phyloP scores from a whole-genome alignment of 1,140 invertebrate species.

The Wiebesia pumilae region DNA sequence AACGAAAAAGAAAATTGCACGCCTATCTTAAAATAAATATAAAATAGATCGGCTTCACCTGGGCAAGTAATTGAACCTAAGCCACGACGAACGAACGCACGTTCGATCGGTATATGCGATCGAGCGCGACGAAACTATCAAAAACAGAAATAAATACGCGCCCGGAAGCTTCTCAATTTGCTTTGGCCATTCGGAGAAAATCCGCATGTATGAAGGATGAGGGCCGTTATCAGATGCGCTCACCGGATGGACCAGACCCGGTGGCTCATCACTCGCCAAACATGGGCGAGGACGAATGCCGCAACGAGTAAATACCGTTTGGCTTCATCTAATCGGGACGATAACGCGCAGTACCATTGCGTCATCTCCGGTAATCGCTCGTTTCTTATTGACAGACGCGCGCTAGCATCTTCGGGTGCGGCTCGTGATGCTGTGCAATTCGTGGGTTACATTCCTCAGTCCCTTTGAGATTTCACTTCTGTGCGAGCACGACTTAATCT shows the following conservation, averaged over 20 bases:
- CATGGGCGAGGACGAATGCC: constrained; percentile 30
- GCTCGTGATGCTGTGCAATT: background rate
- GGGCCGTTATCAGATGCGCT: background rate
- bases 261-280: constrained; percentile 31
- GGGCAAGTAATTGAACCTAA: background rate
- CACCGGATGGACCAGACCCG: constrained; percentile 42
- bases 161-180: background rate
- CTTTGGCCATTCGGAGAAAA: background rate
- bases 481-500: background rate
- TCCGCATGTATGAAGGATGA: background rate
- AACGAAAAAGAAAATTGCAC: background rate
- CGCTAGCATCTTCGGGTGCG: background rate
- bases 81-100: too few species aligned
- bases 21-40: background rate
- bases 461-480: too few species aligned
- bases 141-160: background rate
- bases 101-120: too few species aligned
- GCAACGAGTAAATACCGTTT: constrained; percentile 1
- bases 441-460: too few species aligned
- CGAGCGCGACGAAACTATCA: background rate
- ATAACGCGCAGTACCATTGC: background rate
- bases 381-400: background rate
- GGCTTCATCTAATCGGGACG: constrained; percentile 7
- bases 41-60: background rate
- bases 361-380: background rate